Percentiles rank a stretch among this genome's conserved stretches.
These are phyloP conservation scores for Exaiptasia diaphana DNA, from an alignment of 64 coral and sea anemone species.

Conservation along the genomic window DNA sequence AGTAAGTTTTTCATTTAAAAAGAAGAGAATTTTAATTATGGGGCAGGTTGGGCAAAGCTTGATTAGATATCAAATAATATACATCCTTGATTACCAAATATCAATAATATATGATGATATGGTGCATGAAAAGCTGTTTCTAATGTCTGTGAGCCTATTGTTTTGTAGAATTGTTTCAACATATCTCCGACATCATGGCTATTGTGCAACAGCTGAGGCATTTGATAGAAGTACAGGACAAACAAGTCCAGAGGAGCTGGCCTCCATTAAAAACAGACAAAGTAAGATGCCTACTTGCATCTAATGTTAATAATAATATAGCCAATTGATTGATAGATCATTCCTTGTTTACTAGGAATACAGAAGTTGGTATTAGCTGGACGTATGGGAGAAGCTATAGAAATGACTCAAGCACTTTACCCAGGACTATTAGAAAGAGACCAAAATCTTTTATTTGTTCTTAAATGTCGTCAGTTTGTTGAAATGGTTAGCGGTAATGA, in stretches of 20 bases:
- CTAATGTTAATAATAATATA: background rate
- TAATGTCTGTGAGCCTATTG: too few species aligned
- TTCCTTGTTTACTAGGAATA: slow-evolving; percentile 71
- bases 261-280: slow-evolving; percentile 98
- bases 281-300: slow-evolving; percentile 44
- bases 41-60: too few species aligned
- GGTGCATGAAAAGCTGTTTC: too few species aligned
- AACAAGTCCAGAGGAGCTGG: slow-evolving; percentile 81
- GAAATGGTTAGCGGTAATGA: slow-evolving; percentile 99
- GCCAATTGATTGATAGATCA: background rate
- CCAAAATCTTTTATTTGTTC: slow-evolving; percentile 86
- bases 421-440: slow-evolving; percentile 96
- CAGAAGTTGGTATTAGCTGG: slow-evolving; percentile 95
- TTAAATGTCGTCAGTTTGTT: slow-evolving; percentile 99
- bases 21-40: too few species aligned
- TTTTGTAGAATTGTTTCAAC: slow-evolving; percentile 89
- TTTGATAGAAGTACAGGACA: slow-evolving; percentile 97
- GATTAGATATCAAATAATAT: too few species aligned
- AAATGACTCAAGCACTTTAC: slow-evolving; percentile 94
- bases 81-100: too few species aligned
- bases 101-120: too few species aligned
- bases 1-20: too few species aligned
- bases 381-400: slow-evolving; percentile 96
- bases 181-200: slow-evolving; percentile 94
- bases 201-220: slow-evolving; percentile 92